Base-by-base conservation (phyloP, 1,140 invertebrate species). In the Papilio polyxenes region DNA sequence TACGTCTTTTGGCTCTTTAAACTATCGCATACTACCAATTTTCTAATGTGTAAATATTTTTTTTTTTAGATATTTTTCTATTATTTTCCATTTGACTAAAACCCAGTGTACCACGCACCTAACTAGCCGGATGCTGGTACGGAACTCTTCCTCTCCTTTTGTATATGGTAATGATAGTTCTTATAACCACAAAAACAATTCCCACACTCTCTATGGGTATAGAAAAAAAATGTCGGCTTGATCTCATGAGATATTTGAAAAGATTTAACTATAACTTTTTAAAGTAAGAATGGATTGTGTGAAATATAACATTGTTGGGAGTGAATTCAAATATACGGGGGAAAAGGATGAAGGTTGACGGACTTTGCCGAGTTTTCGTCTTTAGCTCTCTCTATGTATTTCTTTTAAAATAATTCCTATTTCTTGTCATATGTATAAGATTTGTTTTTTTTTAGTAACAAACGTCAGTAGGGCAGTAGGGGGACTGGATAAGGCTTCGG, bases 61-160 rank as follows among this genome's bases (percentile, higher is more conserved):
- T n/a, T n/a, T n/a, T 44, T 44, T 44, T 44, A 31, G 8, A 51
- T 11, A 51, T 51, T 11, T 51, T 11, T 10, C 2, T 13, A 51
- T 13, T 2, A 59, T 59, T 59, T 59, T 20, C 7, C 7, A 59
- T 20, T 59, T 17, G 5, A 53, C 51, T 31, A 65, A 44, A 81
- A 13, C 88, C 82, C 84, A 69, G 84, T 91, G 85, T 85, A 80
- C 59, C 83, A 10, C 84, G 31, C 81, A n/a, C 88, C 51, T 85
- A 69, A 82, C 51, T 10, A 10, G 85, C 91, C 89, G 89, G 91
- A 92, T 90, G 89, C 84, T 85, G 81, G 79, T 51, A 77, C 86
- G 90, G 90, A 93, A 93, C 88, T 91, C 89, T 93, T 92, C 91
- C 91, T 88, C 84, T 83, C 79, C 85, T 84, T 82, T 89, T 89